Percentiles rank a stretch among this genome's conserved stretches.
phyloP scores from a whole-genome alignment of 2,888 invertebrate genomes.

The Pasiphila rectangulata region DNA sequence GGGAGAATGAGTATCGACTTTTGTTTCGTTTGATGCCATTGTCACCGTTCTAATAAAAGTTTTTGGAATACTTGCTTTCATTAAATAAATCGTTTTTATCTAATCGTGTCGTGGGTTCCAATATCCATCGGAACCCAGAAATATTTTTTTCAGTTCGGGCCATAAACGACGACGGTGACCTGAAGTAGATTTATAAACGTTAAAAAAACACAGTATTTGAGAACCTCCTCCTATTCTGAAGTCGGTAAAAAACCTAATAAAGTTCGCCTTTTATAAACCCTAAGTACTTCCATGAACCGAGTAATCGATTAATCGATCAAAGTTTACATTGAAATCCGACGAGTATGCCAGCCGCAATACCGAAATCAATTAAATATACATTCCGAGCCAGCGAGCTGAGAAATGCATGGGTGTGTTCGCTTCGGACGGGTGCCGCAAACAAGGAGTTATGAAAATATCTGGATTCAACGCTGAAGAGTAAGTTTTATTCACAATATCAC shows the following conservation, averaged over 20 bases:
- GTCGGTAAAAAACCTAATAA: too few relatives aligned
- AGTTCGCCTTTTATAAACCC: too few relatives aligned
- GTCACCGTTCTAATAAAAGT: not conserved
- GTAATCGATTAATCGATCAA: conserved; percentile 42
- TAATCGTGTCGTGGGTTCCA: too few relatives aligned
- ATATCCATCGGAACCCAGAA: too few relatives aligned
- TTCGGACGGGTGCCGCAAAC: conserved; percentile 19
- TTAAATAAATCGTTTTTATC: not conserved
- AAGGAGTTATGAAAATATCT: conserved; percentile 1
- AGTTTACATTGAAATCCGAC: conserved; percentile 49
- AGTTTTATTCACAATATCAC: not conserved
- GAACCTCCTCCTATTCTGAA: too few relatives aligned
- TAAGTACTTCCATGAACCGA: conserved; percentile 8
- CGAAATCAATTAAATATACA: conserved; percentile 69
- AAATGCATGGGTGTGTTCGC: conserved; percentile 55
- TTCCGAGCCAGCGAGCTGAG: conserved; percentile 65
- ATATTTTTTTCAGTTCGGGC: too few relatives aligned
- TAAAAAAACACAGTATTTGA: too few relatives aligned
- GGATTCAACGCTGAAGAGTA: not conserved
- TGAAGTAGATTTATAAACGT: too few relatives aligned
- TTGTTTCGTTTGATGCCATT: not conserved
- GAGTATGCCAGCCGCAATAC: conserved; percentile 53
- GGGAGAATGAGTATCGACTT: not conserved
- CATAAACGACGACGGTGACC: too few relatives aligned
- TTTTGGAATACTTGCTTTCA: not conserved